Conservation (phyloP, 2,888 invertebrate species). For the Torymus aiolomorphi region DNA sequence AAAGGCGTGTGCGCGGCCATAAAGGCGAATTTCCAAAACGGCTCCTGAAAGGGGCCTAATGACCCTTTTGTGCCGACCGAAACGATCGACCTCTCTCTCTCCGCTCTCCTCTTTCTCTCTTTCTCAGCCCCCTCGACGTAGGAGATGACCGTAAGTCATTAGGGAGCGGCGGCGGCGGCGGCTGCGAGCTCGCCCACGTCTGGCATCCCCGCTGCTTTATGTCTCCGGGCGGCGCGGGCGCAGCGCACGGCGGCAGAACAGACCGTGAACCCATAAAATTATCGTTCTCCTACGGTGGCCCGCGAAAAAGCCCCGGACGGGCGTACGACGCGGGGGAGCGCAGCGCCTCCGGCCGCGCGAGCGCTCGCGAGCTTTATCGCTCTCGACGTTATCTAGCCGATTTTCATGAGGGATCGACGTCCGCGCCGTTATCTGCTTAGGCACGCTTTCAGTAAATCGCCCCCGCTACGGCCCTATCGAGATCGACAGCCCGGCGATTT, state of each 20-base stretch:
- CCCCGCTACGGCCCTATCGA: neutral
- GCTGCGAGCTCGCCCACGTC: conserved; percentile 52
- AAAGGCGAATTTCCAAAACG: conserved; percentile 39
- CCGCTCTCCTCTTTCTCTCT: conserved; percentile 10
- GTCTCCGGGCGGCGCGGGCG: conserved; percentile 48
- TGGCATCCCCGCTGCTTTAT: conserved; percentile 63
- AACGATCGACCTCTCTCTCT: conserved; percentile 36
- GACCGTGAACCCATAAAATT: conserved; percentile 63
- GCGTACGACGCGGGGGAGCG: neutral
- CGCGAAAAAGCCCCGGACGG: conserved; percentile 28
- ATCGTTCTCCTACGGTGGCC: conserved; percentile 59
- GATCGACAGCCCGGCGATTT: neutral
- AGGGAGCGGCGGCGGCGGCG: conserved; percentile 45
- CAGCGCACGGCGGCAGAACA: conserved; percentile 16
- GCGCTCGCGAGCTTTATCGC: neutral
- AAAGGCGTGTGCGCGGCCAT: neutral
- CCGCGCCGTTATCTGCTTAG: conserved; percentile 4
- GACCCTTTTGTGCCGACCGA: conserved; percentile 49
- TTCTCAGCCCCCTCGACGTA: conserved; percentile 20
- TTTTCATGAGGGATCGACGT: neutral
- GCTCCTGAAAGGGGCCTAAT: conserved; percentile 48
- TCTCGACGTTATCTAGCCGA: neutral
- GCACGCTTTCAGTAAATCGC: conserved; percentile 27
- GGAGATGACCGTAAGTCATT: conserved; percentile 62
- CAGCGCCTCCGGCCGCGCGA: no score